Percentiles rank a stretch among this genome's conserved stretches.
Conservation (phyloP, 2,113 vertebrate species). For the Psittacula cyanocephala region DNA sequence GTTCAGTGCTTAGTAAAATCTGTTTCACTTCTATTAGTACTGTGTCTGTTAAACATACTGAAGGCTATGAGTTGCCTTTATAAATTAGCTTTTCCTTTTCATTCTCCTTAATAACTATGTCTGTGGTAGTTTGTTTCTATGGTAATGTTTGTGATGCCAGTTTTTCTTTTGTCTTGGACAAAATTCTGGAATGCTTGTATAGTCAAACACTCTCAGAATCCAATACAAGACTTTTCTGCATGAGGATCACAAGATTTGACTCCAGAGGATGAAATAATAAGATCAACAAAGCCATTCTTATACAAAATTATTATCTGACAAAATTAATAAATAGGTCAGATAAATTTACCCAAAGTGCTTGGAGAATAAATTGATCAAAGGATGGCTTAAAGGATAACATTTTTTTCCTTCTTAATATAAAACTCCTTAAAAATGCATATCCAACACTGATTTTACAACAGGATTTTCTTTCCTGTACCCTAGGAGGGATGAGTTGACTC, state of each 20-base stretch:
- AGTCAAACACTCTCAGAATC: neutral
- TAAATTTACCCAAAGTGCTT: neutral
- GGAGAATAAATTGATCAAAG: slow-evolving; percentile 23
- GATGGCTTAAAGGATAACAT: neutral
- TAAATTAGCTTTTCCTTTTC: slow-evolving; percentile 1
- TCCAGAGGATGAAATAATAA: slow-evolving; percentile 1
- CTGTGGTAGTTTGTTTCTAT: slow-evolving; percentile 8
- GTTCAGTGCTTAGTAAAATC: neutral
- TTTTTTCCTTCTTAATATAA: neutral
- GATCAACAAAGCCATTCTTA: neutral
- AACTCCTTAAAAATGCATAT: neutral
- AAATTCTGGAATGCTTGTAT: neutral
- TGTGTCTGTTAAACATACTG: neutral
- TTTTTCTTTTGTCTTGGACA: neutral
- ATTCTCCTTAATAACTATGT: neutral
- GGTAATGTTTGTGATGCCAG: neutral
- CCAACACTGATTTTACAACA: neutral
- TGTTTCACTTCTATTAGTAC: neutral
- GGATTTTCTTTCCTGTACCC: neutral
- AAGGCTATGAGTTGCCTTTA: neutral
- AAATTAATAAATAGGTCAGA: slow-evolving; percentile 23
- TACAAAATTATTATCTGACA: neutral
- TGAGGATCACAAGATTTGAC: neutral
- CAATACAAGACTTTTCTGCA: neutral
- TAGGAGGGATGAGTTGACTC: neutral